Evolutionary conservation across 2,888 invertebrate genomes (phyloP).

Genomic region (Tachina grossa): DNA sequence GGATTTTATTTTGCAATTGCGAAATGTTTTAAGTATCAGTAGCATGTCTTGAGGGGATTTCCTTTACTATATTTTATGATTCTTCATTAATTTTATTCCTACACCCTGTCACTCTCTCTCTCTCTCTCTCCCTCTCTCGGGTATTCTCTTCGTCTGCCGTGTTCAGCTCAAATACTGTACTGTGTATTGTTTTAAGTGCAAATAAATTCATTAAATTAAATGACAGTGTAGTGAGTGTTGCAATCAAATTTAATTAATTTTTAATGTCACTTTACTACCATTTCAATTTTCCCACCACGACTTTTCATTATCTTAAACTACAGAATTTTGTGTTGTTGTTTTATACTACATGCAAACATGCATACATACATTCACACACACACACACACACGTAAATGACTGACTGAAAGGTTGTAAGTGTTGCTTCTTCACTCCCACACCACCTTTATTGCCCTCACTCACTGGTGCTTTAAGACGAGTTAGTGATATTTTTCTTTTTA

Average conservation of each 20-base stretch:
- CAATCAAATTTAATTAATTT: conserved; percentile 81
- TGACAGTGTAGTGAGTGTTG: conserved; percentile 73
- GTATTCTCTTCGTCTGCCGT: background rate
- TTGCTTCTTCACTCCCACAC: background rate
- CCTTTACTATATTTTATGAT: conserved; percentile 12
- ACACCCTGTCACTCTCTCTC: background rate
- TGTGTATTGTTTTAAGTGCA: conserved; percentile 64
- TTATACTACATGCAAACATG: background rate
- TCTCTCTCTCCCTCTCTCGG: too few species aligned
- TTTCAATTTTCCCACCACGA: conserved; percentile 77
- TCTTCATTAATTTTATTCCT: conserved; percentile 19
- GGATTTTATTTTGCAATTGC: background rate
- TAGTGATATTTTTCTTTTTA: conserved; percentile 41
- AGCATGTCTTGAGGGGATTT: conserved; percentile 44
- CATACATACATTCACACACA: too few species aligned
- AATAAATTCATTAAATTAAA: conserved; percentile 73
- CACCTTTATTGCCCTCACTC: background rate
- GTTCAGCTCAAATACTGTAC: background rate
- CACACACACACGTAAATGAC: background rate
- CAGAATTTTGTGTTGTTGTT: conserved; percentile 1
- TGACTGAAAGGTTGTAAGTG: background rate
- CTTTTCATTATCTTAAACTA: conserved; percentile 62
- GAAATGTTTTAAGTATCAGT: conserved; percentile 10
- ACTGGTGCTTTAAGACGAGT: background rate
- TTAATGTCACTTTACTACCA: conserved; percentile 80